Evolutionary conservation across 2,888 invertebrate species (phyloP), one percentile per base, ranked within the genome.

Genomic region (Erynnis tages): DNA sequence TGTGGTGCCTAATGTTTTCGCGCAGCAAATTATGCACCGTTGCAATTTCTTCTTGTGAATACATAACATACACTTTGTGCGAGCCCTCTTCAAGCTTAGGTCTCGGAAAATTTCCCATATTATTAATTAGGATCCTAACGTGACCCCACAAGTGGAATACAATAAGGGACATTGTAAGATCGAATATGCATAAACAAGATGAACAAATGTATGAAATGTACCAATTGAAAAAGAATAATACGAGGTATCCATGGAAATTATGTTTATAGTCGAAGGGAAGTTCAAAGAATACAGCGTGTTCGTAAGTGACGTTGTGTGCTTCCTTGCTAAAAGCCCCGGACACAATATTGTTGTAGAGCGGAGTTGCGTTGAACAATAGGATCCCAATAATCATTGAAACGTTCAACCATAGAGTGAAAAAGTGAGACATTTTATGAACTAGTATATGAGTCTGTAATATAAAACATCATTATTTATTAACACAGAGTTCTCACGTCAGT

Each of bases 61-160:
- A 61, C 40, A 35, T 16, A 4, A 17, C 14, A 5, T 30, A 19
- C 4, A 30, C 29, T 35, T 40, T 32, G 5, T 27, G 13, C n/a
- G 17, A 6, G 5, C n/a, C 34, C 21, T 4, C 1, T 21, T 44
- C 44, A 8, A n/a, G 19, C 10, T 10, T 17, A 4, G 63, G 57
- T 23, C 34, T 53, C 10, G 58, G 49, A 41, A 57, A 67, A 17
- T 55, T 37, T 17, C 61, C 55, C 47, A 68, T 43, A 7, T 57
- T 59, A 6, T 63, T 5, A 17, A 63, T 57, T 0, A 69, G 57
- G 19, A 69, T 67, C 29, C 57, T 54, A 38, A 70, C 52, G 54
- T 66, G 66, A 0, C 69, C 69, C 66, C 65, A 67, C 2, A 63
- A 43, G 44, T 70, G 62, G 47, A 65, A 63, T 11, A 66, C 50